Conservation (phyloP, 2,888 invertebrate species). For the Branchipolynoe longqiensis region DNA sequence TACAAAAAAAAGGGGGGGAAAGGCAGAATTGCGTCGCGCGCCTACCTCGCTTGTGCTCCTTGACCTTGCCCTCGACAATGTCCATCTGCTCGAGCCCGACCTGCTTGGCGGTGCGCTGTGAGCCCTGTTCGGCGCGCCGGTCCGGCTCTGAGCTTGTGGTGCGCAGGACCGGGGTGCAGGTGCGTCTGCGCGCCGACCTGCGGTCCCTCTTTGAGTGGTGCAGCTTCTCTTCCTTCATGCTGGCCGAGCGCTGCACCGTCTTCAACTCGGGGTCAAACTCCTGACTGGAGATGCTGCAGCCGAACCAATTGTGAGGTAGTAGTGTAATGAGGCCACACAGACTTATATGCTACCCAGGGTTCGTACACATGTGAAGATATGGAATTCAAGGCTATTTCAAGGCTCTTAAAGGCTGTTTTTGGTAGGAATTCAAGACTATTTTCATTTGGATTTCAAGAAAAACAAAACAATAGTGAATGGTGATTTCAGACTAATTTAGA, state of each 20-base stretch:
- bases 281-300: slow-evolving; percentile 15
- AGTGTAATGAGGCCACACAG: no score
- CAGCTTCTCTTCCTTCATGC: slow-evolving; percentile 73
- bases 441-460: no score
- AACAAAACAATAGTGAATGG: no score
- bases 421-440: no score
- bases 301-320: no score
- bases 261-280: slow-evolving; percentile 50
- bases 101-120: background rate
- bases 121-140: background rate
- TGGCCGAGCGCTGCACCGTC: slow-evolving; percentile 76
- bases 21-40: no score
- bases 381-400: no score
- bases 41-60: slow-evolving; percentile 40
- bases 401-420: no score
- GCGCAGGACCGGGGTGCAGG: slow-evolving; percentile 74
- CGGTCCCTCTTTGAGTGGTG: slow-evolving; percentile 69
- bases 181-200: slow-evolving; percentile 73
- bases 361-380: no score
- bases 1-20: no score
- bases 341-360: no score
- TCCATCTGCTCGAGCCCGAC: slow-evolving; percentile 39
- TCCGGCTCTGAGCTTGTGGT: slow-evolving; percentile 14
- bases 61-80: slow-evolving; percentile 40
- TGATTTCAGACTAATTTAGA: no score